Conservation (phyloP, 2,888 invertebrate genomes). For the Orthonychiurus folsomi region DNA sequence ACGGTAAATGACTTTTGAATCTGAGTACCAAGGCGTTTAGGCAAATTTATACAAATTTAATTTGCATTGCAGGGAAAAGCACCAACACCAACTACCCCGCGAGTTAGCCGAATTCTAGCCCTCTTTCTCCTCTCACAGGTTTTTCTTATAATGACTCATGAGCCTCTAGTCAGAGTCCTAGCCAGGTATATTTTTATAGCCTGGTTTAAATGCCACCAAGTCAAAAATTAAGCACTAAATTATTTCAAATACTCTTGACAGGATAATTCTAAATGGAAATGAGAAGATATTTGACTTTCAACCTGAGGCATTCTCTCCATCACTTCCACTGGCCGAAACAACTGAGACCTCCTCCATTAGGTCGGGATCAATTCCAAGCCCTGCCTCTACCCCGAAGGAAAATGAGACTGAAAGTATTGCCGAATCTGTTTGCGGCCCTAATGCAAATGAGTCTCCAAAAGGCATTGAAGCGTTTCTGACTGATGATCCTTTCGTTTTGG, state of each 20-base stretch:
- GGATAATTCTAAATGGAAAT: constrained; percentile 80
- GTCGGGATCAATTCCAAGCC: background rate
- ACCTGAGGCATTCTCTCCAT: constrained; percentile 11
- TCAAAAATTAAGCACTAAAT: too few relatives aligned
- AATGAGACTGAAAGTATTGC: background rate
- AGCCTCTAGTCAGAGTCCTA: constrained; percentile 78
- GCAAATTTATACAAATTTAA: background rate
- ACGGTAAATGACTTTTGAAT: constrained; percentile 14
- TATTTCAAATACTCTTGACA: too few relatives aligned
- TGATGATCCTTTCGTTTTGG: background rate
- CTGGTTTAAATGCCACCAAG: too few relatives aligned
- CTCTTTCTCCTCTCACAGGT: constrained; percentile 88
- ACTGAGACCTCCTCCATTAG: background rate
- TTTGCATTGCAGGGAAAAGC: background rate
- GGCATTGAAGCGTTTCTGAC: background rate
- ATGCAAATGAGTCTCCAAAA: background rate
- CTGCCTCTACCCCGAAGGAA: background rate
- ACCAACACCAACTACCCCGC: constrained; percentile 46
- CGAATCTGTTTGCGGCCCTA: background rate
- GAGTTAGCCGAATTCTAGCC: constrained; percentile 81
- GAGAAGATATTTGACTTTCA: constrained; percentile 28
- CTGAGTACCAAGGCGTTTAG: too few relatives aligned
- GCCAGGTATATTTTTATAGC: too few relatives aligned
- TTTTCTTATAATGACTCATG: constrained; percentile 84
- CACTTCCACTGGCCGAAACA: background rate